phyloP scores from a whole-genome alignment of 2,113 vertebrate species.

The Odobenus rosmarus region DNA sequence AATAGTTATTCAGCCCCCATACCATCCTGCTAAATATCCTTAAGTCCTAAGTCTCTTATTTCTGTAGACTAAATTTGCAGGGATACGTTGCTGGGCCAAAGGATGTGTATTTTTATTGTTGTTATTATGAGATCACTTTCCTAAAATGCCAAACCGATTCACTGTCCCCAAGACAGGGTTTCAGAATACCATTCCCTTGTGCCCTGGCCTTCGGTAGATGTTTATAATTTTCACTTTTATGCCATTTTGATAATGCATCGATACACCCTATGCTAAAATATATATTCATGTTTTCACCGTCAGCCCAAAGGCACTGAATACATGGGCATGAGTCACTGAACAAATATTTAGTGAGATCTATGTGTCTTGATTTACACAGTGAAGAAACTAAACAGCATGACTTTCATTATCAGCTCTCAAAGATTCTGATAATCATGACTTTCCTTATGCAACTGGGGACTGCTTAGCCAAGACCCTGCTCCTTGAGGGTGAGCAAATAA shows the following conservation, averaged over 20 bases:
- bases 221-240: constrained; percentile 37
- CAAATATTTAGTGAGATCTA: constrained; percentile 48
- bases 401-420: constrained; percentile 36
- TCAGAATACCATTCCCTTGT: background rate
- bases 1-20: too few species aligned
- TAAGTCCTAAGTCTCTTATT: background rate
- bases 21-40: background rate
- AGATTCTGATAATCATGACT: constrained; percentile 56
- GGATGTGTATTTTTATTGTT: background rate
- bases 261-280: background rate
- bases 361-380: constrained; percentile 54
- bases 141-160: background rate
- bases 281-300: background rate
- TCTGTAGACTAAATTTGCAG: background rate
- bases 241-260: background rate
- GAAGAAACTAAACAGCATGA: constrained; percentile 54
- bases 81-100: background rate
- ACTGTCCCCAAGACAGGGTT: background rate
- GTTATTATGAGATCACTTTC: background rate
- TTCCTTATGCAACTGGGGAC: background rate
- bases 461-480: background rate
- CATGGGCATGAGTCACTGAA: background rate
- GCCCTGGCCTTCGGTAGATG: background rate
- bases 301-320: background rate
- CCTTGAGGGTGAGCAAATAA: constrained; percentile 75